phyloP scores from a whole-genome alignment of 1,140 invertebrate species.

The Pentalonia nigronervosa region DNA sequence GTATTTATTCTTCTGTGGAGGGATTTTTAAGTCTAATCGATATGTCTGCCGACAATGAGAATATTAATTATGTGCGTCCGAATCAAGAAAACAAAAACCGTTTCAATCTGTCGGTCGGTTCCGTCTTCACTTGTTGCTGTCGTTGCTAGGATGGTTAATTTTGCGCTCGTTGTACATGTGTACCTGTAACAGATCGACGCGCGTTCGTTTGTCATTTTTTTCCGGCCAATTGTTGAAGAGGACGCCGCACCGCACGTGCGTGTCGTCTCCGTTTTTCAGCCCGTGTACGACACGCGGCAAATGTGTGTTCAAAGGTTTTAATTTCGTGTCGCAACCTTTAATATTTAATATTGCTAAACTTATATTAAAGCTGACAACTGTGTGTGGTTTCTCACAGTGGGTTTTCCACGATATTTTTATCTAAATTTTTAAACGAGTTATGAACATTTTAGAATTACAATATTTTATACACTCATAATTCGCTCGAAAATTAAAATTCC shows the following conservation, averaged over 20 bases:
- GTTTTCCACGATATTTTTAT: no score
- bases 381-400: no score
- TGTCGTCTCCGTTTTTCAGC: background rate
- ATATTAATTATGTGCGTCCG: background rate
- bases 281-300: no score
- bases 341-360: no score
- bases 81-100: background rate
- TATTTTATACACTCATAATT: no score
- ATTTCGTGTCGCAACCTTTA: no score
- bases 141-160: background rate
- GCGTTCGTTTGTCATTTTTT: background rate
- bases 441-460: no score
- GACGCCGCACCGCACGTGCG: background rate
- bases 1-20: background rate
- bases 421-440: no score
- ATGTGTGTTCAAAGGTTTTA: no score
- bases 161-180: constrained; percentile 40
- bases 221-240: background rate
- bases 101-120: background rate
- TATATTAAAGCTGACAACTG: no score
- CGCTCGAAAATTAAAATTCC: no score
- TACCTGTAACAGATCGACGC: background rate
- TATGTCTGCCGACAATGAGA: constrained; percentile 24
- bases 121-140: constrained; percentile 1
- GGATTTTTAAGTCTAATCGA: constrained; percentile 16